Percentiles rank a stretch among this genome's conserved stretches.
Evolutionary conservation across 2,797 vertebrate species (phyloP).

Genomic region (Heteromormyrus szaboi): DNA sequence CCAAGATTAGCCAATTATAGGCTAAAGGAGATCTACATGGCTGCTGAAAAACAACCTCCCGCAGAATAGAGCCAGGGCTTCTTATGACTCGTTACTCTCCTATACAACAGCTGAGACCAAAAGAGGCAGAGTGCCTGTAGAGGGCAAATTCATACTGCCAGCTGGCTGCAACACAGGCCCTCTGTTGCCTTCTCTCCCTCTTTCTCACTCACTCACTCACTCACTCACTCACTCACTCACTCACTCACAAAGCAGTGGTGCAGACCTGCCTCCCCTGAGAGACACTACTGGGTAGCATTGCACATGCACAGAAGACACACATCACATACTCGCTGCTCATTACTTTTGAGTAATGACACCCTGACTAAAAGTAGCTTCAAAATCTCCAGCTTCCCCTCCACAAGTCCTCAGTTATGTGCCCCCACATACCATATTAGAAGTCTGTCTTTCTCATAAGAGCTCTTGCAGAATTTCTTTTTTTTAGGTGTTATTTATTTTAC

Average conservation of each 20-base stretch:
- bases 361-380: neutral
- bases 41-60: neutral
- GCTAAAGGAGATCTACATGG: neutral
- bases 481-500: conserved; percentile 21
- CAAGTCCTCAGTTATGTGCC: neutral
- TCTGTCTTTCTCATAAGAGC: neutral
- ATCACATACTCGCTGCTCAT: neutral
- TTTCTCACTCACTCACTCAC: neutral
- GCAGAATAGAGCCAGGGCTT: neutral
- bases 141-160: conserved; percentile 18
- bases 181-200: neutral
- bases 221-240: neutral
- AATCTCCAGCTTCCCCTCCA: neutral
- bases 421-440: neutral
- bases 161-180: neutral
- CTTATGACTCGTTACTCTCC: neutral
- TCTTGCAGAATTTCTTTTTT: neutral
- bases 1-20: neutral
- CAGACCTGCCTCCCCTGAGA: neutral
- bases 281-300: neutral
- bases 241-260: too few relatives aligned
- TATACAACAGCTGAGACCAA: neutral
- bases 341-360: neutral
- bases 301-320: neutral
- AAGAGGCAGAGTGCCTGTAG: conserved; percentile 11